Evolutionary conservation across 2,797 vertebrate species (phyloP).

Genomic region (Smutsia gigantea): DNA sequence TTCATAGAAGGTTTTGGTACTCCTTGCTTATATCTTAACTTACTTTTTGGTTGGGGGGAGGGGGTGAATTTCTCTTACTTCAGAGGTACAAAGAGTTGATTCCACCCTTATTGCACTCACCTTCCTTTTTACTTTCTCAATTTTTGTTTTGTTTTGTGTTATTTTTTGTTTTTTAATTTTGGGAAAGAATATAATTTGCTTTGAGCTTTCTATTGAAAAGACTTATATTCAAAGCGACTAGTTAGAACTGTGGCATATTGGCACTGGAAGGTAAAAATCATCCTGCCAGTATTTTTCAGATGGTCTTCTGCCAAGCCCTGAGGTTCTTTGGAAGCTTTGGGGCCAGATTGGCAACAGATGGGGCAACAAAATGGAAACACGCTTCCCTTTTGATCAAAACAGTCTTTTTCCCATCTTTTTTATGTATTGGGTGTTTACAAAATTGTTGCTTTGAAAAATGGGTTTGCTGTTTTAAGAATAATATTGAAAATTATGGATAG

Average conservation of each 20-base stretch:
- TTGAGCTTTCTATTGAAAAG: slow-evolving; percentile 54
- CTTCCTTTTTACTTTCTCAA: neutral
- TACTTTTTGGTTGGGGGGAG: neutral
- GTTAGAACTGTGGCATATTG: neutral
- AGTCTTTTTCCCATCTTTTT: neutral
- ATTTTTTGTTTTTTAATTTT: neutral
- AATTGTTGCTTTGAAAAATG: slow-evolving; percentile 14
- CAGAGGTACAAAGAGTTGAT: neutral
- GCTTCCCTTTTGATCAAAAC: neutral
- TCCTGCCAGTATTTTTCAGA: neutral
- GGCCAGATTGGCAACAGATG: neutral
- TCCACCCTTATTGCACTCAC: neutral
- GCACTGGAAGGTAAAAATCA: neutral
- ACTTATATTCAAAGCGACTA: neutral
- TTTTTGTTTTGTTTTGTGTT: neutral
- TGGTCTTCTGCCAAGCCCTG: neutral
- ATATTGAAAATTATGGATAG: neutral
- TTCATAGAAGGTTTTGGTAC: neutral
- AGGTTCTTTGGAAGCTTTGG: slow-evolving; percentile 22
- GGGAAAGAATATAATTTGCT: slow-evolving; percentile 44
- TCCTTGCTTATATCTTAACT: neutral
- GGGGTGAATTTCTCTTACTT: neutral
- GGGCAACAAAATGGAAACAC: neutral
- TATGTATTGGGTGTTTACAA: neutral
- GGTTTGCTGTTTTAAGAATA: slow-evolving; percentile 25